Base-by-base conservation (phyloP, 2,113 vertebrate genomes). In the Serilophus lunatus region DNA sequence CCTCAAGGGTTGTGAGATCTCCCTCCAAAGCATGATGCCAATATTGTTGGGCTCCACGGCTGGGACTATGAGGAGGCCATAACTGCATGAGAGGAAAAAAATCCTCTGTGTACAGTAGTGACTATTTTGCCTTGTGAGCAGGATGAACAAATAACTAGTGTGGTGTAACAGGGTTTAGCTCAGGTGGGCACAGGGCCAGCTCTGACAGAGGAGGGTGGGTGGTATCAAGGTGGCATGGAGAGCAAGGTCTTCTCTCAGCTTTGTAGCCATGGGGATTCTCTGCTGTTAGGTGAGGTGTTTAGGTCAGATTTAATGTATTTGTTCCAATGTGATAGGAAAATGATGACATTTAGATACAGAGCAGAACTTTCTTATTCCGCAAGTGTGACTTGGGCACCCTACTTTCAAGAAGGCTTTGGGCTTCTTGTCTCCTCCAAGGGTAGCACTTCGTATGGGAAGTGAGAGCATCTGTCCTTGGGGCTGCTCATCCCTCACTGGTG, bases 391-490 rank as follows among this genome's bases (percentile, higher is more conserved):
- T 83, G 22, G 19, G 10, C 38, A 56, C 13, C 18, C 7, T 0
- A 0, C 71, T 92, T 82, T 49, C 40, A 66, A 56, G 56, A 86
- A 68, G 14, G 23, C 18, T 70, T 75, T 66, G 77, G 38, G 6
- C 36, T 93, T 45, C 17, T 45, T 56, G 36, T 14, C 36, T 63
- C 76, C 81, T 61, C 64, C 28, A 33, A 77, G 36, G 3, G 47
- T 15, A 68, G 17, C 29, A 33, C 40, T 5, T 0, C 1, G 8
- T 35, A 25, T 51, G 29, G 53, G 54, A 19, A 57, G 4, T 3
- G 13, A 82, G 4, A 51, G 6, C 0, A 0, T 29, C 64, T 22
- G 36, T 78, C 76, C 42, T n/a, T 11, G 4, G 66, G 26, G 42
- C 42, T 83, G 64, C 70, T 66, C 0, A 0, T 44, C 19, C 50